Conservation (phyloP, 2,113 vertebrate genomes). For the Tonatia bakeri region DNA sequence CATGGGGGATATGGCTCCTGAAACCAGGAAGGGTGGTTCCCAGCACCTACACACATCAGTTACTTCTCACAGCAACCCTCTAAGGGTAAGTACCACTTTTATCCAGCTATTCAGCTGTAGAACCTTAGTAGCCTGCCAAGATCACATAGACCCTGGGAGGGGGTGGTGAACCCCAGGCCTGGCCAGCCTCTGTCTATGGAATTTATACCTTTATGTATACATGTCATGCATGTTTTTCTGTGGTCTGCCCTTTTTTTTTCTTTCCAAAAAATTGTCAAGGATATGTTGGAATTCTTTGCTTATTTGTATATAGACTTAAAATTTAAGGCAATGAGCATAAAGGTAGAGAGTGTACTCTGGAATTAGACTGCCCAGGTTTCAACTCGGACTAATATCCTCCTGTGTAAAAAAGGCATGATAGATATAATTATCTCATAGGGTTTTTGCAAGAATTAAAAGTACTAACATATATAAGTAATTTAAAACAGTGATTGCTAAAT, state of each 20-base stretch:
- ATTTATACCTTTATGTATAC: background rate
- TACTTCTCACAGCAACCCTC: background rate
- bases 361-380: background rate
- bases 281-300: background rate
- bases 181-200: background rate
- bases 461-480: background rate
- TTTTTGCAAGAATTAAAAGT: background rate
- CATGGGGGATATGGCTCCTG: too few species aligned
- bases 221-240: background rate
- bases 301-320: background rate
- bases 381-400: background rate
- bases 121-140: background rate
- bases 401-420: background rate
- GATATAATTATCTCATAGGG: background rate
- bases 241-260: background rate
- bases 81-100: fast-evolving
- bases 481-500: background rate
- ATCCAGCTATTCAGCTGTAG: fast-evolving
- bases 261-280: background rate
- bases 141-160: background rate
- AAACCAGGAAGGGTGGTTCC: too few species aligned
- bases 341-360: background rate
- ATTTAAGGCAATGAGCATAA: background rate
- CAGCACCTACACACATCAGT: too few species aligned
- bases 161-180: background rate